phyloP scores from a whole-genome alignment of 1,140 invertebrate species.

The Piezodorus guildinii region DNA sequence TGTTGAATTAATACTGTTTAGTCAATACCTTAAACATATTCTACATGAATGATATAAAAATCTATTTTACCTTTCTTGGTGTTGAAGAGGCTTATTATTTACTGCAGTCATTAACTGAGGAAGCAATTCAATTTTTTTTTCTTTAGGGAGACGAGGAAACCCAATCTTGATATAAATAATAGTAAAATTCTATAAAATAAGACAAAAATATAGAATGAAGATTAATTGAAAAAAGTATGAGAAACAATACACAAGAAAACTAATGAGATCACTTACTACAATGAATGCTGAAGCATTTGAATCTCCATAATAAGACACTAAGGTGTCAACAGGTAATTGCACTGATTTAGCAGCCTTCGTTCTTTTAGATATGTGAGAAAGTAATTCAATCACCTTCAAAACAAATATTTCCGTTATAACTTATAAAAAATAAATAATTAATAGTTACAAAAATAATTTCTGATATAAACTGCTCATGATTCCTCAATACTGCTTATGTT shows the following conservation, averaged over 20 bases:
- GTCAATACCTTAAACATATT: no score
- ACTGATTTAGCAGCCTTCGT: conserved; percentile 72
- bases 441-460: no score
- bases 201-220: no score
- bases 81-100: conserved; percentile 61
- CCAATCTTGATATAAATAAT: conserved; percentile 90
- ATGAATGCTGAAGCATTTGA: conserved; percentile 67
- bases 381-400: conserved; percentile 77
- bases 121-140: conserved; percentile 63
- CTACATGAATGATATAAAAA: no score
- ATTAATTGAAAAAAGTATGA: not conserved
- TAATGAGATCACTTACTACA: conserved; percentile 45
- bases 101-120: conserved; percentile 65
- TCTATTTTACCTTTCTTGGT: conserved; percentile 72
- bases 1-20: no score
- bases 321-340: conserved; percentile 73
- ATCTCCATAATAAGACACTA: conserved; percentile 71
- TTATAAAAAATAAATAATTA: not conserved
- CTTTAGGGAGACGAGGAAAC: conserved; percentile 63
- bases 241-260: not conserved
- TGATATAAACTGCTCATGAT: no score
- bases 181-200: conserved; percentile 71
- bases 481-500: no score
- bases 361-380: conserved; percentile 83
- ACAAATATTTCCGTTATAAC: conserved; percentile 10